Percentiles rank a stretch among this genome's conserved stretches.
phyloP scores from a whole-genome alignment of 2,888 invertebrate species.

The Emmelina monodactyla region DNA sequence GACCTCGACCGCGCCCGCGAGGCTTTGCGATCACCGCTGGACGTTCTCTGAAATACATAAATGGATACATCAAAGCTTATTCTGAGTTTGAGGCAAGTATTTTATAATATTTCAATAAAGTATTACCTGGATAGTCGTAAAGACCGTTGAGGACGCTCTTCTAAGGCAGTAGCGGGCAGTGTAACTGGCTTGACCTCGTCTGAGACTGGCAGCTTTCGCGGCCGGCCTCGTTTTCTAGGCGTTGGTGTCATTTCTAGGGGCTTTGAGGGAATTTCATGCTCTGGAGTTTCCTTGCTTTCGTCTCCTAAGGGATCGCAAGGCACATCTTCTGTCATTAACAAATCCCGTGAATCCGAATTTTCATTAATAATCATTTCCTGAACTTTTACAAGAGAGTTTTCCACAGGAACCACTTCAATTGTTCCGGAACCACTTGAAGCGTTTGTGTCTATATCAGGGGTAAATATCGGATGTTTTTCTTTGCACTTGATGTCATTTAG shows the following conservation, averaged over 20 bases:
- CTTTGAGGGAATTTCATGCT: conserved; percentile 26
- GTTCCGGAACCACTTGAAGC: conserved; percentile 43
- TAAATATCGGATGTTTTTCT: conserved; percentile 30
- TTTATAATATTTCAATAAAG: not conserved
- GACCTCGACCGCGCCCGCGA: conserved; percentile 42
- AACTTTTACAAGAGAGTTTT: conserved; percentile 36
- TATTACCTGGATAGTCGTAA: conserved; percentile 49
- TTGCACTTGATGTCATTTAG: conserved; percentile 34
- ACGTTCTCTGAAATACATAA: conserved; percentile 35
- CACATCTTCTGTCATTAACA: conserved; percentile 36
- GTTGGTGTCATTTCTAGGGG: conserved; percentile 40
- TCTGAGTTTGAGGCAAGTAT: not conserved
- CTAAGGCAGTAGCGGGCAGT: conserved; percentile 45
- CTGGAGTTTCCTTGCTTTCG: conserved; percentile 22
- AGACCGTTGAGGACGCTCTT: conserved; percentile 55
- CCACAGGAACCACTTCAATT: conserved; percentile 29
- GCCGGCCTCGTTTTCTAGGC: conserved; percentile 55
- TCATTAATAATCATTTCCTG: conserved; percentile 55
- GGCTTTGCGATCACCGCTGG: conserved; percentile 43
- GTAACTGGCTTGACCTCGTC: conserved; percentile 28
- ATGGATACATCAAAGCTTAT: not conserved
- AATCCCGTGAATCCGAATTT: conserved; percentile 48
- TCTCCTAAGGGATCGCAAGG: conserved; percentile 58
- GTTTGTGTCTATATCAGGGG: conserved; percentile 37
- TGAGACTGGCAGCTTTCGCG: conserved; percentile 46